Evolutionary conservation across 2,797 vertebrate genomes (phyloP), one percentile per base, ranked within the genome.

Genomic region (Champsocephalus gunnari): DNA sequence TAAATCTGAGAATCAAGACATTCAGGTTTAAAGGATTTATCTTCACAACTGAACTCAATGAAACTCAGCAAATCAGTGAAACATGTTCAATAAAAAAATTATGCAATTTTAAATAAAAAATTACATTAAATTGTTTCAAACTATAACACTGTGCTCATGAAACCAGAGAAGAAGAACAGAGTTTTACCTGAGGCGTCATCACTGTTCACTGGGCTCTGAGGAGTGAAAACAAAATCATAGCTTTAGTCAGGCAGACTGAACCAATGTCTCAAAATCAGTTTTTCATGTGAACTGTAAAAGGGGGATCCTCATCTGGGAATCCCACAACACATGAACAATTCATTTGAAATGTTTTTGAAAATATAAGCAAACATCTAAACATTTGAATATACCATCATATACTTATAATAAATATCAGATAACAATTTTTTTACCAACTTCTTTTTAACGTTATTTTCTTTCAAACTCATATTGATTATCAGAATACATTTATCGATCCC

Each of bases 101-200:
- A 38, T 38, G 34, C 34, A 38, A 38, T 44, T 57, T 8, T n/a
- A 41, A 58, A 56, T 5, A 2, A 24, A 50, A 50, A 13, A 53
- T 24, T 24, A 13, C 13, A 54, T 28, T 54, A 2, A 2, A 53
- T 12, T 53, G 19, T 54, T 13, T 54, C 12, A 24, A 19, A 28
- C 12, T 17, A 48, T 48, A 48, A 16, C 14, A 48, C 47, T 48
- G 7, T 55, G 24, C 0, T 0, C 8, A 55, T 57, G n/a, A 58
- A 58, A 58, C 10, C 34, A 58, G 56, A 41, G 34, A 41, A 41
- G 17, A 38, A 38, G 55, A n/a, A 58, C 10, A n/a, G 7, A n/a
- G 19, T 11, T 51, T 87, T 74, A 90, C 89, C 86, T 83, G 85
- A 41, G 57, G 2, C 54, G 3, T 4, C 0, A 7, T 6, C 5